Percentiles rank a stretch among this genome's conserved stretches.
Evolutionary conservation across 2,113 vertebrate species (phyloP).

Genomic region (Lycaon pictus): DNA sequence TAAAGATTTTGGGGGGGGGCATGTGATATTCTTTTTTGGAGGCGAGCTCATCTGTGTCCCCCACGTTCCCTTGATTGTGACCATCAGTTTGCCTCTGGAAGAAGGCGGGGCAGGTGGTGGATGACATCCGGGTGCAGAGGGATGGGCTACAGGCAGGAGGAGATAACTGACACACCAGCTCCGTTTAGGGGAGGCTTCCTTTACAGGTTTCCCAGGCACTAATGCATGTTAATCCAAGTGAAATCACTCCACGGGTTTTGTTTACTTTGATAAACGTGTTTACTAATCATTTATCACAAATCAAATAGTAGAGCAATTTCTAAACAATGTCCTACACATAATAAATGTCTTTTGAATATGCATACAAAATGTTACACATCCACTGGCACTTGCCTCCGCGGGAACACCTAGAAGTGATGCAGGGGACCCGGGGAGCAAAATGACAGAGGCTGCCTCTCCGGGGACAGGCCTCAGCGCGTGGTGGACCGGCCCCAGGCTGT

Average conservation of each 20-base stretch:
- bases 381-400: background rate
- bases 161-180: no score
- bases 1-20: background rate
- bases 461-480: no score
- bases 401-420: background rate
- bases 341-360: constrained; percentile 49
- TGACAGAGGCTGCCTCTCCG: background rate
- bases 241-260: background rate
- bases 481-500: background rate
- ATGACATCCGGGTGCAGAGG: background rate
- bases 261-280: constrained; percentile 70
- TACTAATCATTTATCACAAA: constrained; percentile 74
- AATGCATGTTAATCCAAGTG: constrained; percentile 4
- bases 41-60: background rate
- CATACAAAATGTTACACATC: background rate
- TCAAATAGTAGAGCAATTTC: constrained; percentile 67
- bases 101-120: background rate
- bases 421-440: background rate
- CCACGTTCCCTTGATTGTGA: background rate
- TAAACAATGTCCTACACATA: constrained; percentile 49
- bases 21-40: background rate
- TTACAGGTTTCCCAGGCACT: background rate
- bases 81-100: background rate
- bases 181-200: background rate
- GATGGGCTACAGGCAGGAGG: accelerated